Evolutionary conservation across 2,113 vertebrate species (phyloP).

Genomic region (Austrofundulus limnaeus): DNA sequence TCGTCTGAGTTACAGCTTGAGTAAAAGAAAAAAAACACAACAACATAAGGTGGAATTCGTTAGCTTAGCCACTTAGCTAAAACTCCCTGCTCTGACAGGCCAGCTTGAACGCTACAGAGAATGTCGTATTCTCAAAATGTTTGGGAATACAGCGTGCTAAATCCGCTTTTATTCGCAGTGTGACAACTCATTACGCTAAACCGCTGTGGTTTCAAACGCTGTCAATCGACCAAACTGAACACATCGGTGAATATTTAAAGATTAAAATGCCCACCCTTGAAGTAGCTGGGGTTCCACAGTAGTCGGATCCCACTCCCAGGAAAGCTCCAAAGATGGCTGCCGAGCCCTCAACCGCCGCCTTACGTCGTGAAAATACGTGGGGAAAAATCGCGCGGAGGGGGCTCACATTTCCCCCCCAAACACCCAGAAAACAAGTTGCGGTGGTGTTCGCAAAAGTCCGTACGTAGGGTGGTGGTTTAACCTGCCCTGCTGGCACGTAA

Average conservation of each 20-base stretch:
- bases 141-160: slow-evolving; percentile 26
- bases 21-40: not conserved
- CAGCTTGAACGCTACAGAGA: slow-evolving; percentile 60
- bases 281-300: slow-evolving; percentile 69
- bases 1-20: slow-evolving; percentile 28
- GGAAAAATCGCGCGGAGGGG: slow-evolving; percentile 53
- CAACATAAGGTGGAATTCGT: slow-evolving; percentile 35
- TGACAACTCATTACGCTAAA: not conserved
- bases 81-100: slow-evolving; percentile 79
- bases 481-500: slow-evolving; percentile 9
- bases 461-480: slow-evolving; percentile 3
- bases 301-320: slow-evolving; percentile 74
- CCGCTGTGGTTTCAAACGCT: slow-evolving; percentile 27
- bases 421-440: slow-evolving; percentile 36
- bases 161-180: slow-evolving; percentile 26
- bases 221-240: slow-evolving; percentile 48
- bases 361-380: slow-evolving; percentile 69
- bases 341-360: slow-evolving; percentile 72
- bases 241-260: slow-evolving; percentile 29
- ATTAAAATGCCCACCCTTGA: slow-evolving; percentile 76
- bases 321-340: slow-evolving; percentile 82
- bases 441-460: slow-evolving; percentile 30
- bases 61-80: slow-evolving; percentile 71
- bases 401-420: slow-evolving; percentile 56
- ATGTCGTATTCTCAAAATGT: slow-evolving; percentile 62